Conservation (phyloP, 2,113 vertebrate species). For the Urocitellus parryii region DNA sequence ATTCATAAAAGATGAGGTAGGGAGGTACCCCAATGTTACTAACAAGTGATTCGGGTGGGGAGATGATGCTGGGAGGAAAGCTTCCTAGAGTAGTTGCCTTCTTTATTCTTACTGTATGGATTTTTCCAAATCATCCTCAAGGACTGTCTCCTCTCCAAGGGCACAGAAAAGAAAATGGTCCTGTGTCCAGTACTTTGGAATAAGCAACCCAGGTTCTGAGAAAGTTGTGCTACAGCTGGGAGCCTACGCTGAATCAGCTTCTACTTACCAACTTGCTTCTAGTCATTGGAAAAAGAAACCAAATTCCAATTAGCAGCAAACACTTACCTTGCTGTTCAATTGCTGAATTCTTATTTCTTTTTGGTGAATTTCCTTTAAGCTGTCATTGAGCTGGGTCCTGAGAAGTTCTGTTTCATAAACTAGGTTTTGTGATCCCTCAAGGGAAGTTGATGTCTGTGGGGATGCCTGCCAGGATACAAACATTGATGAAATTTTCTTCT, state of each 20-base stretch:
- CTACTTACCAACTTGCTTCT: background rate
- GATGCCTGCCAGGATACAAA: constrained; percentile 82
- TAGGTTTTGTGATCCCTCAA: constrained; percentile 66
- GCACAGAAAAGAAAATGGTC: background rate
- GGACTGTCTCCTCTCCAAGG: background rate
- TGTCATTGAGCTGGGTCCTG: constrained; percentile 85
- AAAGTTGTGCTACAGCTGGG: background rate
- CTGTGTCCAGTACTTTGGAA: background rate
- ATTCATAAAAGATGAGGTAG: background rate
- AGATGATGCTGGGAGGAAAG: background rate
- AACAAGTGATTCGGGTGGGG: background rate
- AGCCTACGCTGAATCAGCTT: background rate
- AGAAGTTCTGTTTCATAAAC: constrained; percentile 85
- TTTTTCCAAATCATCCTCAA: constrained; percentile 24
- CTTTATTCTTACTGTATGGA: background rate
- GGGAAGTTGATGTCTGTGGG: constrained; percentile 59
- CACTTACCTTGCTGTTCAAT: constrained; percentile 88
- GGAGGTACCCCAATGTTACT: background rate
- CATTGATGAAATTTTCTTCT: background rate
- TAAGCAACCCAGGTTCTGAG: background rate
- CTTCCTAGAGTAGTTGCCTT: background rate
- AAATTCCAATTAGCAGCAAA: constrained; percentile 33
- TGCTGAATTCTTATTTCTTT: constrained; percentile 90
- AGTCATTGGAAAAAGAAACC: background rate
- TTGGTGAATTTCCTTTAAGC: constrained; percentile 89